A percentile compares a stretch with the other conserved stretches of the same genome.
phyloP scores from a whole-genome alignment of 2,113 vertebrate species.

The Tetrao urogallus region DNA sequence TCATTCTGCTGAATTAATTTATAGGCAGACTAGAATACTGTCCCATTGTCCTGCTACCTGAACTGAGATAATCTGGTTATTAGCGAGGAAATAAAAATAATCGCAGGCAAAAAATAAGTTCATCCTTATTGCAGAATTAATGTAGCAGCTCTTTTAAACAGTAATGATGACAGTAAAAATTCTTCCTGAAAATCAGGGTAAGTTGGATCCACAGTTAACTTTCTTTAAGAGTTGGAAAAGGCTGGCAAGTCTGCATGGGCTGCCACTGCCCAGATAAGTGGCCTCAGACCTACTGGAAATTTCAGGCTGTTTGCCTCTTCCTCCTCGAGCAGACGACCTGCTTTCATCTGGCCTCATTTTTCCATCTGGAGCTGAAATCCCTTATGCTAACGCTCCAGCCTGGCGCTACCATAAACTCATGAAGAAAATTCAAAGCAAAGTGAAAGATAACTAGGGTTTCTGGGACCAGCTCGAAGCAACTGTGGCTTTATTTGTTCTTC shows the following conservation, averaged over 20 bases:
- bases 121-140: not conserved
- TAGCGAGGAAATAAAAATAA: not conserved
- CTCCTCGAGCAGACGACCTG: not conserved
- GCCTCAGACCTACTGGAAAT: not conserved
- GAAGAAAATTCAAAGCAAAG: not conserved
- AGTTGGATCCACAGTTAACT: not conserved
- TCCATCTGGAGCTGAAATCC: not conserved
- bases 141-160: not conserved
- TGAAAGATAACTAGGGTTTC: not conserved
- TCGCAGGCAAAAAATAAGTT: not conserved
- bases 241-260: not conserved
- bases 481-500: not conserved
- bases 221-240: not conserved
- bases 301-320: not conserved
- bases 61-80: not conserved
- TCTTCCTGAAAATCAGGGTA: not conserved
- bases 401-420: not conserved
- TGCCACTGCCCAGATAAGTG: not conserved
- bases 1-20: constrained; percentile 7
- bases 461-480: not conserved
- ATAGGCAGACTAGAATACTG: not conserved
- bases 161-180: not conserved
- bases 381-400: not conserved
- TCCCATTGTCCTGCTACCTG: not conserved
- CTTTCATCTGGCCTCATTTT: not conserved